phyloP scores from a whole-genome alignment of 2,888 invertebrate species.

The Spisula subtruncata region DNA sequence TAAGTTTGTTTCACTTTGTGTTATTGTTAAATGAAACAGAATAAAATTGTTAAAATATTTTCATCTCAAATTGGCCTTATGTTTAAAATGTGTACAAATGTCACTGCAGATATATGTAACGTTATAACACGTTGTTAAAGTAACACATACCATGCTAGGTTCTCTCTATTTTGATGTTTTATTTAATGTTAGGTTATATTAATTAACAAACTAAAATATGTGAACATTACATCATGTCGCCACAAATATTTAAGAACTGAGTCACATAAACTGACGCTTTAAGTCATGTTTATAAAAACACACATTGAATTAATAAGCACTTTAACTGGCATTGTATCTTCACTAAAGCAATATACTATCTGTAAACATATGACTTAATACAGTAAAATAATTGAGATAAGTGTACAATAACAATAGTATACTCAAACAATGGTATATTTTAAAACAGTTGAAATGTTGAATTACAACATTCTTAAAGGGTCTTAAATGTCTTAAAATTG shows the following conservation, averaged over 20 bases:
- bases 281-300: background rate
- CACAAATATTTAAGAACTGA: background rate
- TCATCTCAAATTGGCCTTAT: background rate
- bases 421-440: too few species aligned
- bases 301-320: background rate
- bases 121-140: background rate
- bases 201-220: background rate
- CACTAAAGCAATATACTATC: background rate
- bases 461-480: too few species aligned
- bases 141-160: background rate
- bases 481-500: too few species aligned
- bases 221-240: background rate
- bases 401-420: too few species aligned
- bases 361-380: too few species aligned
- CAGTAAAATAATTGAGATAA: too few species aligned
- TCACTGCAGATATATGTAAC: background rate
- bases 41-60: conserved; percentile 4
- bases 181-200: background rate
- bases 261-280: background rate
- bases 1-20: background rate
- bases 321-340: background rate
- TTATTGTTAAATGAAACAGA: background rate
- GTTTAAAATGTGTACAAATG: too few species aligned
- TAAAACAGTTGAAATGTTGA: too few species aligned
- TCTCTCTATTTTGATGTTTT: background rate